phyloP scores from a whole-genome alignment of 2,797 vertebrate genomes.

The Lagodon rhomboides region DNA sequence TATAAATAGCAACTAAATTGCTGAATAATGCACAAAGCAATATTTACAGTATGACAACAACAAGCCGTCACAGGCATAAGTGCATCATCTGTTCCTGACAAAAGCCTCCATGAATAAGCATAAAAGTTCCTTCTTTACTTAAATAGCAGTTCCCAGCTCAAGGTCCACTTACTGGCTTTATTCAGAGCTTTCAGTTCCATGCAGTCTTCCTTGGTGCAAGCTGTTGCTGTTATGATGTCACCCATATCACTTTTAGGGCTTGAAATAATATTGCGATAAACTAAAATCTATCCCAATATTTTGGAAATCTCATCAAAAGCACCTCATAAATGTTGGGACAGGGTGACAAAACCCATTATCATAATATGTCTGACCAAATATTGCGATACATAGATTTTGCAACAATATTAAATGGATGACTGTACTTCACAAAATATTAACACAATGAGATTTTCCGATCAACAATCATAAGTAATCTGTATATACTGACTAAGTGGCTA shows the following conservation, averaged over 20 bases:
- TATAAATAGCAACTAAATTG: conserved; percentile 35
- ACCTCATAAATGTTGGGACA: too few relatives aligned
- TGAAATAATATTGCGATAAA: too few relatives aligned
- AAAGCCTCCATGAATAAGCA: background rate
- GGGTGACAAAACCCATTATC: too few relatives aligned
- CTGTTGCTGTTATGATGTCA: background rate
- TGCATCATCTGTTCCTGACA: background rate
- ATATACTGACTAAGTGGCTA: too few relatives aligned
- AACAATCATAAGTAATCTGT: too few relatives aligned
- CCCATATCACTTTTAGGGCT: background rate
- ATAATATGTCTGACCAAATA: too few relatives aligned
- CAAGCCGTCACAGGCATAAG: background rate
- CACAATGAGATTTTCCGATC: too few relatives aligned
- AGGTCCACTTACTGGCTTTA: background rate
- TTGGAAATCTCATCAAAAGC: too few relatives aligned
- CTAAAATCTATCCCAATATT: too few relatives aligned
- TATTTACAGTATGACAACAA: conserved; percentile 14
- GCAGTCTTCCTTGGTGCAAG: background rate
- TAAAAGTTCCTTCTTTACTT: background rate
- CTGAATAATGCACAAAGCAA: conserved; percentile 23
- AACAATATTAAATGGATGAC: too few relatives aligned
- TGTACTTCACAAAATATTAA: too few relatives aligned
- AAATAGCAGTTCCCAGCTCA: background rate
- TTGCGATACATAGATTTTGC: too few relatives aligned
- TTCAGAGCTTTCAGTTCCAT: background rate